Percentiles rank a stretch among this genome's conserved stretches.
These are phyloP conservation scores for Aphodius granarius DNA, from an alignment of 2,888 invertebrate genomes.

Conservation along the genomic window DNA sequence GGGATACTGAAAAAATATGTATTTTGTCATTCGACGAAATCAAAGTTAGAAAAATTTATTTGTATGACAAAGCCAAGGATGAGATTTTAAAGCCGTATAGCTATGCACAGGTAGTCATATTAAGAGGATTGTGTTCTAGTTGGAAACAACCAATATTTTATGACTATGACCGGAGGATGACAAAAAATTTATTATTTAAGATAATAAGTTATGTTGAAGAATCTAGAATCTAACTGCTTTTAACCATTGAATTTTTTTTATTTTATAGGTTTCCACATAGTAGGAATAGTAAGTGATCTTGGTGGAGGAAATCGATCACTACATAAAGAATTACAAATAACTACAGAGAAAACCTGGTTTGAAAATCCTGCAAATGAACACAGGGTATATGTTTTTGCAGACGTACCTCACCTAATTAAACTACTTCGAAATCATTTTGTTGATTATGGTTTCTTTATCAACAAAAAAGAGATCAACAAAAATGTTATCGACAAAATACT, in stretches of 20 bases:
- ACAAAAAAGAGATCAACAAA: not conserved
- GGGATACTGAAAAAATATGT: slow-evolving; percentile 26
- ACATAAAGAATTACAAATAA: not conserved
- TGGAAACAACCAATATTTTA: slow-evolving; percentile 36
- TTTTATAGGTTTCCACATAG: not conserved
- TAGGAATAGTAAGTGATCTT: not conserved
- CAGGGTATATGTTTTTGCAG: not conserved
- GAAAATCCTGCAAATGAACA: not conserved
- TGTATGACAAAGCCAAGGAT: slow-evolving; percentile 32
- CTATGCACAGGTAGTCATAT: slow-evolving; percentile 35
- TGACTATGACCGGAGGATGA: slow-evolving; percentile 30
- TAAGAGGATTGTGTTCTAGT: slow-evolving; percentile 26
- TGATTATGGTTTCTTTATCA: not conserved
- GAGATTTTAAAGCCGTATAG: slow-evolving; percentile 23
- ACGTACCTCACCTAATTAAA: not conserved
- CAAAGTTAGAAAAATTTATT: slow-evolving; percentile 28
- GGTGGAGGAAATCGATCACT: not conserved
- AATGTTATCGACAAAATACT: not conserved
- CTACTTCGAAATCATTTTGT: not conserved
- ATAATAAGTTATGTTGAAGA: not conserved
- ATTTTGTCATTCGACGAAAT: slow-evolving; percentile 34
- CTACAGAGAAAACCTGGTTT: not conserved
- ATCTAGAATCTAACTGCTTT: not conserved
- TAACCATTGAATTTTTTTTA: not conserved
- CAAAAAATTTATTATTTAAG: not conserved